phyloP scores from a whole-genome alignment of 2,797 vertebrate genomes.

The Chaetodon trifasciatus region DNA sequence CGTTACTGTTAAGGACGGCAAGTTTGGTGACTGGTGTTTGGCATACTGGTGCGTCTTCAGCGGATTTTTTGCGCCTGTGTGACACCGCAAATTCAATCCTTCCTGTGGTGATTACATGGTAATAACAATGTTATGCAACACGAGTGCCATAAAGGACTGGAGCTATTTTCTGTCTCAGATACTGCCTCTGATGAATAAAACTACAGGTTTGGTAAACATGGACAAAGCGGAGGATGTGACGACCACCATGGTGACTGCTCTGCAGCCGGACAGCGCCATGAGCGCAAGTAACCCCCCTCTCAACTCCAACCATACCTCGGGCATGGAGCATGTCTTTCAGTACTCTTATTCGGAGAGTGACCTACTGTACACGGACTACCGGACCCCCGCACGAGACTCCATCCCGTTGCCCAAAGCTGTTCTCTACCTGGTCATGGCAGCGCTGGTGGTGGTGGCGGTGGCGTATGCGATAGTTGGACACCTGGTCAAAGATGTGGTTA shows the following conservation, averaged over 20 bases:
- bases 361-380: constrained; percentile 89
- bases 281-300: constrained; percentile 86
- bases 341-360: constrained; percentile 90
- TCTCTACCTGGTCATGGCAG: constrained; percentile 92
- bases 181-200: constrained; percentile 90
- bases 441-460: constrained; percentile 92
- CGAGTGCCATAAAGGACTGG: constrained; percentile 92
- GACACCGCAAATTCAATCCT: background rate
- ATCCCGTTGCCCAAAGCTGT: constrained; percentile 92
- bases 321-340: constrained; percentile 89
- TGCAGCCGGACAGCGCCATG: constrained; percentile 87
- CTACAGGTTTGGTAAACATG: constrained; percentile 85
- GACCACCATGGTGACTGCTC: constrained; percentile 87
- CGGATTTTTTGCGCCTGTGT: constrained; percentile 22
- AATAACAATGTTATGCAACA: constrained; percentile 90
- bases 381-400: constrained; percentile 85
- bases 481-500: constrained; percentile 92
- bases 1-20: constrained; percentile 11
- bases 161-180: constrained; percentile 91
- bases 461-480: constrained; percentile 92
- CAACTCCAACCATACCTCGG: constrained; percentile 89
- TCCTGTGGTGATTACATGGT: constrained; percentile 11
- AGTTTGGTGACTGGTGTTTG: background rate
- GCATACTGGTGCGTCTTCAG: background rate
- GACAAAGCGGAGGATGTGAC: constrained; percentile 86